A percentile compares a stretch with the other conserved stretches of the same genome.
Conservation (phyloP, 1,140 invertebrate species). For the Formica exsecta region DNA sequence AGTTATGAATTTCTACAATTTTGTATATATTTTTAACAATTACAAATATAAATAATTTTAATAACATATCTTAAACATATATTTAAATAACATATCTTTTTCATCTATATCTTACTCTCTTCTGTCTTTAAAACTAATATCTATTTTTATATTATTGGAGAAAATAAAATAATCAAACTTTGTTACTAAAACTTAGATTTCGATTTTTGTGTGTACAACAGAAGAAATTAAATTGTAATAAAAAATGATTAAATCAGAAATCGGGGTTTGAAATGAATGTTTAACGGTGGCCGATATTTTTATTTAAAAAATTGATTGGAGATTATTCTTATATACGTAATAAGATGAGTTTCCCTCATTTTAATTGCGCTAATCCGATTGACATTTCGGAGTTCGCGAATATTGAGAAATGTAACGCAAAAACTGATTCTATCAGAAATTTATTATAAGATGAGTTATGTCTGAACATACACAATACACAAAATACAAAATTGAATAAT, state of each 20-base stretch:
- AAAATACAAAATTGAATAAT: constrained; percentile 13
- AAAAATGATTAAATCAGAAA: neutral
- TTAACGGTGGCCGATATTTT: neutral
- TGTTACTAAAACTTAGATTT: constrained; percentile 8
- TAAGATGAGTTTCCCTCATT: neutral
- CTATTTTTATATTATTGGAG: neutral
- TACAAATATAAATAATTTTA: neutral
- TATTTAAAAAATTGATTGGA: neutral
- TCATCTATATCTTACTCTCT: neutral
- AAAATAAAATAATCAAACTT: neutral
- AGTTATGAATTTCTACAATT: neutral
- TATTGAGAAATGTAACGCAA: neutral
- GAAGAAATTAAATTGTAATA: neutral
- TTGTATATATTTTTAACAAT: neutral
- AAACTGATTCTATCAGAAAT: neutral
- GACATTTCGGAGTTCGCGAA: constrained; percentile 18
- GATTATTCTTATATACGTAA: constrained; percentile 15
- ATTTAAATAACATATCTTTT: no score
- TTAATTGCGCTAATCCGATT: neutral
- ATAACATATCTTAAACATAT: no score
- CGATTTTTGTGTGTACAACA: neutral
- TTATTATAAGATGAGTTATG: constrained; percentile 10
- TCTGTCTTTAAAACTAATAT: neutral
- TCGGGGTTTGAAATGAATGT: neutral
- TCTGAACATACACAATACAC: neutral